Percentiles rank a stretch among this genome's conserved stretches.
Evolutionary conservation across 2,113 vertebrate species (phyloP).

Genomic region (Microtus ochrogaster): DNA sequence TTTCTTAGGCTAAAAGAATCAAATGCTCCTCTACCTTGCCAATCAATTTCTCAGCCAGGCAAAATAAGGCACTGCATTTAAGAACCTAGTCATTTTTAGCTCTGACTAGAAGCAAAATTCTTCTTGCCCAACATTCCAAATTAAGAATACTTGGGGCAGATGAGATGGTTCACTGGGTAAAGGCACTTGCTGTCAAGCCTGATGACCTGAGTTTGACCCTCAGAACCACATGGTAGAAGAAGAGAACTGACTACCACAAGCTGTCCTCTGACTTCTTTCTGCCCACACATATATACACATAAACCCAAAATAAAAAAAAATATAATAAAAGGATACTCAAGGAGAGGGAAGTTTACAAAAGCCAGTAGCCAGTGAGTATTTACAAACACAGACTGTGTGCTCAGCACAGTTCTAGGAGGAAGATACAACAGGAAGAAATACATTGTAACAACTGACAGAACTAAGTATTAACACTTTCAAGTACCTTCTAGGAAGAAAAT

Average conservation of each 20-base stretch:
- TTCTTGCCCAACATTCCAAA: slow-evolving; percentile 47
- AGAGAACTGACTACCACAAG: not conserved
- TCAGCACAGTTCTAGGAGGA: not conserved
- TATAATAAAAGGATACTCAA: not conserved
- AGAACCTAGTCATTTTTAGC: slow-evolving; percentile 52
- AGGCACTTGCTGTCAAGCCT: not conserved
- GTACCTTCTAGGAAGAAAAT: slow-evolving; percentile 13
- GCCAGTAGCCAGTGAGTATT: not conserved
- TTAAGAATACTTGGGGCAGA: not conserved
- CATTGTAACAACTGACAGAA: slow-evolving; percentile 20
- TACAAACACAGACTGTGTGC: not conserved
- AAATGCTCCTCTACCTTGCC: slow-evolving; percentile 41
- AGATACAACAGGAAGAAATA: not conserved
- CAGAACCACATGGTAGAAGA: not conserved
- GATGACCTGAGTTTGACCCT: not conserved
- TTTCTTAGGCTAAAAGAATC: slow-evolving; percentile 42
- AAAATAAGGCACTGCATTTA: slow-evolving; percentile 60
- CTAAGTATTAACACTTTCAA: slow-evolving; percentile 17
- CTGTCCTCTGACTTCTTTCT: not conserved
- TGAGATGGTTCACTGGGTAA: not conserved
- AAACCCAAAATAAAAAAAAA: not conserved
- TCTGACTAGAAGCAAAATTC: slow-evolving; percentile 43
- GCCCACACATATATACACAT: not conserved
- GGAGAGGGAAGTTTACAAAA: not conserved
- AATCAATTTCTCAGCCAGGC: slow-evolving; percentile 66